Evolutionary conservation across 1,140 invertebrate species (phyloP), one percentile per base, ranked within the genome.

Genomic region (Cotesia chilonis): DNA sequence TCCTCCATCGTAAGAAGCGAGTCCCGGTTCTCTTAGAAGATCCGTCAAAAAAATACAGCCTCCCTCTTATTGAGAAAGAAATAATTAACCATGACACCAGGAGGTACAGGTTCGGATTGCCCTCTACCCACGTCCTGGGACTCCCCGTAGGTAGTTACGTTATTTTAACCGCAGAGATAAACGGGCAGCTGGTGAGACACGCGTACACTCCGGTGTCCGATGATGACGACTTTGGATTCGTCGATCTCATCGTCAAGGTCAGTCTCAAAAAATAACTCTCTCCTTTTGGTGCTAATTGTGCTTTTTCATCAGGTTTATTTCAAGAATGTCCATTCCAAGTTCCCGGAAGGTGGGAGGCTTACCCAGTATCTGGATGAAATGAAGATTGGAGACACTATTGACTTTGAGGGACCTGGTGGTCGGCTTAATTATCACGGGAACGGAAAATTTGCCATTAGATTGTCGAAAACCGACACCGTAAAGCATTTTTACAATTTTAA

Each of bases 191-290:
- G 36, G 91, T 98, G 28, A 96, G 98, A 76, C 91, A 98, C 73
- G 94, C 98, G 0, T 99, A 99, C 81, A 99, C 98, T 28, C 98
- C 98, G 12, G 96, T 99, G 4, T 95, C 96, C 0, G 96, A 94
- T 83, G 97, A 99, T 88, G 96, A 99, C 78, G 94, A 98, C 79
- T 89, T 93, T 72, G 98, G 98, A 37, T 96, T 93, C 83, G 94
- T 99, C 74, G 98, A 99, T 88, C 89, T 99, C 52, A 94, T 99
- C 74, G 90, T 99, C 69, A 99, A 99, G 90, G 97, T 96, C 87
- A 79, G 71, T 76, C 60, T 68, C 64, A 41, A 7, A 70, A 57
- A 4, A 70, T 10, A 4, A 75, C 14, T 65, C 68, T 54, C 35
- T 72, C 37, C 70, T 63, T 0, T 7, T 4, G 28, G 28, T 10